A percentile compares a stretch with the other conserved stretches of the same genome.
Conservation (phyloP, 2,888 invertebrate species). For the Andrena bucephala region DNA sequence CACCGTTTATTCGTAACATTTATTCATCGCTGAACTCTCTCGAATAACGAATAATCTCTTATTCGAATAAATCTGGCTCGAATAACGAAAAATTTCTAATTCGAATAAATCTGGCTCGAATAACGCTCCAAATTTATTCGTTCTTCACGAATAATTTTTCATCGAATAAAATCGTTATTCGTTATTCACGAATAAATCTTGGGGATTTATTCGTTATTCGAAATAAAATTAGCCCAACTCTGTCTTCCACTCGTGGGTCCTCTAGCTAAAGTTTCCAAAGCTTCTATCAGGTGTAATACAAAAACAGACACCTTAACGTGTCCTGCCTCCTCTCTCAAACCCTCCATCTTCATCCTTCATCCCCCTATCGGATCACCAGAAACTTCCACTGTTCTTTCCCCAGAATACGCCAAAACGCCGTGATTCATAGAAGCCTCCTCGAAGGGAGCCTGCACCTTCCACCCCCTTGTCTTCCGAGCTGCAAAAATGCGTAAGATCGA, state of each 20-base stretch:
- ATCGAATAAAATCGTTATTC: too few species aligned
- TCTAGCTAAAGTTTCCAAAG: background rate
- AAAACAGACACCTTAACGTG: background rate
- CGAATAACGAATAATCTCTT: too few species aligned
- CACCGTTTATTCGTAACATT: too few species aligned
- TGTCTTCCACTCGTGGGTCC: background rate
- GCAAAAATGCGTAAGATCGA: constrained; percentile 33
- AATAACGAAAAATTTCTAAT: too few species aligned
- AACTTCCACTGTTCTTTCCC: constrained; percentile 17
- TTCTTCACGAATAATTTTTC: too few species aligned
- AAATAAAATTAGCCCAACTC: too few species aligned
- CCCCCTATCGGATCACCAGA: constrained; percentile 72
- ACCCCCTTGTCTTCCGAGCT: background rate
- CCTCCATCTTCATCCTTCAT: constrained; percentile 69
- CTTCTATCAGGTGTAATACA: background rate
- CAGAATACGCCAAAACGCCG: constrained; percentile 28
- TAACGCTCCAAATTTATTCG: too few species aligned
- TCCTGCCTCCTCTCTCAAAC: background rate
- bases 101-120: too few species aligned
- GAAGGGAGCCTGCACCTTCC: constrained; percentile 23
- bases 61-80: too few species aligned
- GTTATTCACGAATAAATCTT: too few species aligned
- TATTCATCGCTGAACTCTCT: too few species aligned
- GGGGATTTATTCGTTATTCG: too few species aligned
- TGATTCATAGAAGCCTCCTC: constrained; percentile 72